Evolutionary conservation across 1,140 invertebrate genomes (phyloP).

Genomic region (Drosophila saltans): DNA sequence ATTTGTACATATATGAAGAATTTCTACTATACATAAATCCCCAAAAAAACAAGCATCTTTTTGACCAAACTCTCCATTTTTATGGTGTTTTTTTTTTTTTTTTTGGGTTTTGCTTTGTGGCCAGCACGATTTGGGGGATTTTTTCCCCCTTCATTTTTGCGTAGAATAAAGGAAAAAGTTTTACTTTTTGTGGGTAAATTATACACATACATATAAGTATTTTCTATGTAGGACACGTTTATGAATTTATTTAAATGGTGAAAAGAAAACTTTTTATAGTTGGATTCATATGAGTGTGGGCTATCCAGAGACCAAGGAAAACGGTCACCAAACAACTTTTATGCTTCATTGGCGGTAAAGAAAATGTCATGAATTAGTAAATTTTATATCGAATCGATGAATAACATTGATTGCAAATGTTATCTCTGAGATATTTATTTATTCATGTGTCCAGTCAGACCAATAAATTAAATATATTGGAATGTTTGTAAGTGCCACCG

Average conservation of each 20-base stretch:
- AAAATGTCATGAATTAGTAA: conserved; percentile 45
- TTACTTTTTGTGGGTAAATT: conserved; percentile 58
- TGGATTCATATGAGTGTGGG: neutral
- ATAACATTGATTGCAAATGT: conserved; percentile 27
- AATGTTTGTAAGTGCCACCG: neutral
- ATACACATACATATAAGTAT: conserved; percentile 30
- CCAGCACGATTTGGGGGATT: conserved; percentile 43
- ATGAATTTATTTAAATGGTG: conserved; percentile 48
- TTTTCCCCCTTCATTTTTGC: conserved; percentile 38
- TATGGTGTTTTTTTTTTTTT: neutral
- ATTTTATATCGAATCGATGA: conserved; percentile 46
- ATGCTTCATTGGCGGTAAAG: conserved; percentile 58
- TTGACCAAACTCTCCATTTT: conserved; percentile 8
- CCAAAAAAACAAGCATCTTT: conserved; percentile 17
- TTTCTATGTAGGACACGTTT: conserved; percentile 32
- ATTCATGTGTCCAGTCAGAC: neutral
- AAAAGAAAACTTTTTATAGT: conserved; percentile 28
- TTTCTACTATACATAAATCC: conserved; percentile 20
- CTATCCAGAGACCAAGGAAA: neutral
- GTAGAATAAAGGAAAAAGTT: conserved; percentile 69
- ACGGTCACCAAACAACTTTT: conserved; percentile 53
- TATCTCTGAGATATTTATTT: neutral
- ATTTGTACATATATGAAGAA: neutral
- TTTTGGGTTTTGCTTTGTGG: conserved; percentile 33
- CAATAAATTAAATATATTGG: neutral